phyloP scores from a whole-genome alignment of 1,140 invertebrate genomes.

The Varroa destructor region DNA sequence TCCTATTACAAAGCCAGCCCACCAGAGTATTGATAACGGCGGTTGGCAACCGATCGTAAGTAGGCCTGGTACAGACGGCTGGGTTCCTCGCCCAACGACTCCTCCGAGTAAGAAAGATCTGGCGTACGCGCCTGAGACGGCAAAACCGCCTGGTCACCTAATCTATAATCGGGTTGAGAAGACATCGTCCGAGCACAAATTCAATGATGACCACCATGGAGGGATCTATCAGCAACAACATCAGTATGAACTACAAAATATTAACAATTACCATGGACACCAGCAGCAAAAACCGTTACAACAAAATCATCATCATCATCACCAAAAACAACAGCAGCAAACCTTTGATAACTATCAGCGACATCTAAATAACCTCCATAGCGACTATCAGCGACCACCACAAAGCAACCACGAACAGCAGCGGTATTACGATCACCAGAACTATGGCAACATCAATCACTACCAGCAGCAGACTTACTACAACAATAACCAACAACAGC shows the following conservation, averaged over 20 bases:
- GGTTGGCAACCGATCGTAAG: conserved; percentile 11
- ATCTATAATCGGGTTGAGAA: conserved; percentile 15
- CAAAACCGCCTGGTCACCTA: too few species aligned
- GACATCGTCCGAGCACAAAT: background rate
- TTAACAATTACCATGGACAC: background rate
- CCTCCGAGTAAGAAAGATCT: conserved; percentile 2
- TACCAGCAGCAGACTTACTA: background rate
- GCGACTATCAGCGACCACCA: background rate
- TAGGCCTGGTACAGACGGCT: conserved; percentile 11
- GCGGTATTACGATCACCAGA: background rate
- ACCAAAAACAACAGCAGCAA: conserved; percentile 6
- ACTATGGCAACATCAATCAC: background rate
- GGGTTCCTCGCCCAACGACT: background rate
- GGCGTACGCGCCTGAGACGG: background rate
- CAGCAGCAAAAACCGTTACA: background rate
- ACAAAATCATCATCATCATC: background rate
- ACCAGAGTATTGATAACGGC: background rate
- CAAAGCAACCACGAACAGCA: background rate
- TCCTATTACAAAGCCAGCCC: background rate
- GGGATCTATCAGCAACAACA: background rate
- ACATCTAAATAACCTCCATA: background rate
- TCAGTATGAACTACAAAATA: background rate
- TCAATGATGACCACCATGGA: background rate
- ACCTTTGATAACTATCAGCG: background rate
- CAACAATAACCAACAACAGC: background rate